Evolutionary conservation across 2,888 invertebrate species (phyloP), one percentile per base, ranked within the genome.

Genomic region (Stenotaenia linearis): DNA sequence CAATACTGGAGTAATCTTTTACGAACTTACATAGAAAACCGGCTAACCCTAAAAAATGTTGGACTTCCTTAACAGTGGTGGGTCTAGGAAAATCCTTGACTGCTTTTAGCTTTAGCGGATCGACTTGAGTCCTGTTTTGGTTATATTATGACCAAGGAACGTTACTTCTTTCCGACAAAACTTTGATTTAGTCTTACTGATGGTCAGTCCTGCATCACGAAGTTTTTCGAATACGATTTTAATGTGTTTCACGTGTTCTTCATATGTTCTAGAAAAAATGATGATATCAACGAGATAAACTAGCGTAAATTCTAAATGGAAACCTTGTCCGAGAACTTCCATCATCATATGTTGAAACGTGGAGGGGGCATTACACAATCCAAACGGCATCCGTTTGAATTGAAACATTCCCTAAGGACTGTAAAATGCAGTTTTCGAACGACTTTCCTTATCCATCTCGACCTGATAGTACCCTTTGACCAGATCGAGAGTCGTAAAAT

Each of bases 381-480:
- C 83, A 78, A 84, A 83, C 0, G 82, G 83, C 82, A 84, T 82
- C 3, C 82, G 81, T 10, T 74, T 81, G 61, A 83, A 85, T 75
- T 85, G 81, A 61, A 80, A 84, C 3, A 82, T 78, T 0, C 84
- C 83, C 7, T 79, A 15, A 7, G 80, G 81, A 0, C 79, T 81
- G 0, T 80, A 77, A 75, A 84, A 84, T 2, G 83, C 83, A 0
- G 83, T 83, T 37, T 84, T 83, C 15, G 80, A 77, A n/a, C 74
- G 79, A 40, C 81, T 80, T 1, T 75, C 78, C 4, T 79, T 35
- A 7, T 77, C 78, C 80, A 84, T 80, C 10, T 15, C 15, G 0
- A 83, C 79, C 35, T 83, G 82, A 80, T 81, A 82, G n/a, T 82
- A 84, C 0, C 82, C 83, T 1, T 78, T 79, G 2, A 32, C 18